These are phyloP conservation scores for Monopis laevigella DNA, from an alignment of 2,888 invertebrate species.

Conservation along the genomic window DNA sequence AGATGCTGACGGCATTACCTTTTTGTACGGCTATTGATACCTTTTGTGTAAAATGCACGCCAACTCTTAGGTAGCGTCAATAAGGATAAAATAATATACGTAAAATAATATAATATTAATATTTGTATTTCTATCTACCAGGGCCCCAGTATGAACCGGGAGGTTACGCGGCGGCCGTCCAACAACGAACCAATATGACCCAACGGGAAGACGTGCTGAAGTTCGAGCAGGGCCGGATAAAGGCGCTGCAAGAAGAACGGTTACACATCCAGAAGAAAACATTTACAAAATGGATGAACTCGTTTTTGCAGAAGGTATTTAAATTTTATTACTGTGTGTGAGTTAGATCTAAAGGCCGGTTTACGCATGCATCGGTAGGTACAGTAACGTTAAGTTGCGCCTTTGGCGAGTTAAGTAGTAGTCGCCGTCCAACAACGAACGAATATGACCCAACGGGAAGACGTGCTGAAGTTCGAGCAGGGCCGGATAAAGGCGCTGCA, in stretches of 20 bases:
- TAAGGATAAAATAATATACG: too few relatives aligned
- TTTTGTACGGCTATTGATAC: too few relatives aligned
- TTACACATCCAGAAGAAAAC: conserved; percentile 99
- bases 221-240: conserved; percentile 96
- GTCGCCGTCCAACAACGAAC: conserved; percentile 73
- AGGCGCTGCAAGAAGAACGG: conserved; percentile 96
- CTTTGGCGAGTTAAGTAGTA: too few relatives aligned
- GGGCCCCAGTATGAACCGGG: conserved; percentile 75
- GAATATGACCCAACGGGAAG: conserved; percentile 91
- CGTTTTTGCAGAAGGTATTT: conserved; percentile 89
- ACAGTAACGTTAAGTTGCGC: too few relatives aligned
- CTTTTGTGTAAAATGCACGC: too few relatives aligned
- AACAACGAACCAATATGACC: conserved; percentile 83
- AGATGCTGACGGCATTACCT: too few relatives aligned
- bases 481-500: conserved; percentile 96
- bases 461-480: conserved; percentile 95
- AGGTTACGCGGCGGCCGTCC: conserved; percentile 70
- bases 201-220: conserved; percentile 91
- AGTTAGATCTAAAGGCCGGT: not conserved
- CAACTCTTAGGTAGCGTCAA: too few relatives aligned
- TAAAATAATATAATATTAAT: too few relatives aligned
- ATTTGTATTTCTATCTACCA: conserved; percentile 26
- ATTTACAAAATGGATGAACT: conserved; percentile 99
- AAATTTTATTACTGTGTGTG: not conserved
- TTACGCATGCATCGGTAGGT: too few relatives aligned